Conservation (phyloP, 2,888 invertebrate genomes). For the Idaea biselata region DNA sequence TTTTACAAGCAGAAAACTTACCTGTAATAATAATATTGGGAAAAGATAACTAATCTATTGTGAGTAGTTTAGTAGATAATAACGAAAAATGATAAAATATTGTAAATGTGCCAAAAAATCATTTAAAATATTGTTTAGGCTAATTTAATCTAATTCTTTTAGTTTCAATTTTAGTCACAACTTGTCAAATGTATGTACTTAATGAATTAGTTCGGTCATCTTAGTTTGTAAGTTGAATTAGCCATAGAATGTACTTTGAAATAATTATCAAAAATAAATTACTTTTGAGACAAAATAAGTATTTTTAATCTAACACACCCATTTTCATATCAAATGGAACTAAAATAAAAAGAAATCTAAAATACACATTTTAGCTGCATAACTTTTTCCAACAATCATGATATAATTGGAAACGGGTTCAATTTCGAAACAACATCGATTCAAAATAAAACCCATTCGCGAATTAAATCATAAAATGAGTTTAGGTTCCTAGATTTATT, state of each 20-base stretch:
- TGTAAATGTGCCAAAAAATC: background rate
- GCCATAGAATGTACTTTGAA: background rate
- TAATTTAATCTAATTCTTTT: constrained; percentile 14
- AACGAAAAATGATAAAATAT: background rate
- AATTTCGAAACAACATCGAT: no score
- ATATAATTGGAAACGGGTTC: no score
- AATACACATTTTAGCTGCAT: no score
- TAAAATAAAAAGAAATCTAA: no score
- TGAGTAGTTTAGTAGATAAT: background rate
- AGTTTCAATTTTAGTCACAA: background rate
- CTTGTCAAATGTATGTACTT: background rate
- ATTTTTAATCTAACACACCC: background rate
- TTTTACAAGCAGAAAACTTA: no score
- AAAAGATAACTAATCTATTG: background rate
- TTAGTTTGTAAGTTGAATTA: background rate
- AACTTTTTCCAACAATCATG: no score
- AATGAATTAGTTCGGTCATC: background rate
- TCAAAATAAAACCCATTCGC: no score
- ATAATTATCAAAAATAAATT: background rate
- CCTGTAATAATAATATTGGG: no score
- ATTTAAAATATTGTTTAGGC: constrained; percentile 3
- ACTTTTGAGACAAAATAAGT: background rate
- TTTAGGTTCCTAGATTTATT: no score
- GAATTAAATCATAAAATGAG: no score
- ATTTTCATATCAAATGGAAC: no score